Evolutionary conservation across 1,140 invertebrate species (phyloP).

Genomic region (Dolichoris vasculosae): DNA sequence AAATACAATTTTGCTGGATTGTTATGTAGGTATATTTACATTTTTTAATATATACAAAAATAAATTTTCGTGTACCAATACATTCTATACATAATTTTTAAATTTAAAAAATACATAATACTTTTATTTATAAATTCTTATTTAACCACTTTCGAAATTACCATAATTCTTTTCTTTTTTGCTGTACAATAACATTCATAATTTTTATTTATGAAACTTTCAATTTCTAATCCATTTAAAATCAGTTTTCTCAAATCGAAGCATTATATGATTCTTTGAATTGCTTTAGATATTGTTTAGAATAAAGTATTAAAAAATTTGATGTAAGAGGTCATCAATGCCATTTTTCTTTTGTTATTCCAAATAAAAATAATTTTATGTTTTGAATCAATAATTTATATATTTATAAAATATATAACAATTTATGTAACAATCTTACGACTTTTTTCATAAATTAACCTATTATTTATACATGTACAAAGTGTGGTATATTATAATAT

Average conservation of each 20-base stretch:
- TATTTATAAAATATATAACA: no score
- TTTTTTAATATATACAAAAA: neutral
- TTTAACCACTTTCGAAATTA: neutral
- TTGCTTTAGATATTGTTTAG: no score
- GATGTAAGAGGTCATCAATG: neutral
- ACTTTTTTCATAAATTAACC: no score
- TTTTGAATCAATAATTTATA: no score
- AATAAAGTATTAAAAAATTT: neutral
- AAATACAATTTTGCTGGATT: neutral
- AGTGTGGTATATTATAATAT: no score
- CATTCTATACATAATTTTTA: neutral
- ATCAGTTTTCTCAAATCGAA: neutral
- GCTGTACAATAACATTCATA: neutral
- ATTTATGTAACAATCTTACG: no score
- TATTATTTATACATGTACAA: no score
- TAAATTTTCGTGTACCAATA: no score
- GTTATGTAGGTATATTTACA: neutral
- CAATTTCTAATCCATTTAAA: neutral
- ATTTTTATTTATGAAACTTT: neutral
- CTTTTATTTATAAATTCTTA: neutral
- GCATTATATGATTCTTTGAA: neutral
- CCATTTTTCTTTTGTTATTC: neutral
- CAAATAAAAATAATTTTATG: no score
- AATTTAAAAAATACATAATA: neutral
- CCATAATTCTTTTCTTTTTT: slow-evolving; percentile 10